phyloP scores from a whole-genome alignment of 2,113 vertebrate species.

The Marcusenius ussheri region DNA sequence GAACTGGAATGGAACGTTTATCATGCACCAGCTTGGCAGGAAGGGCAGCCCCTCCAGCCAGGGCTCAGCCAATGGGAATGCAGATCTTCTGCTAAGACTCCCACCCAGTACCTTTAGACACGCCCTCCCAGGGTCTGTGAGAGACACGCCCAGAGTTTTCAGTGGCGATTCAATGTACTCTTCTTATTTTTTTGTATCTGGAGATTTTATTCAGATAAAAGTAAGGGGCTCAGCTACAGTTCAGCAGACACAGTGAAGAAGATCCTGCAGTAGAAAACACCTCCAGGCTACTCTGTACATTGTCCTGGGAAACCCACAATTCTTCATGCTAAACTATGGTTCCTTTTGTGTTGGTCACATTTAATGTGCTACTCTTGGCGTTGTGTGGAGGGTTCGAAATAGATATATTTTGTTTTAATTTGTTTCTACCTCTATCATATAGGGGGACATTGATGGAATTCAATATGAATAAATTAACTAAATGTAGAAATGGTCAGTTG shows the following conservation, averaged over 20 bases:
- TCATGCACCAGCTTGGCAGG: background rate
- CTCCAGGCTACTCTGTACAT: background rate
- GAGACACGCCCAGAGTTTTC: background rate
- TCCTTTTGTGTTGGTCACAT: slow-evolving; percentile 7
- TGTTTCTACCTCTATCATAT: slow-evolving; percentile 20
- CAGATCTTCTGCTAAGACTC: background rate
- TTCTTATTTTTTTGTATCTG: background rate
- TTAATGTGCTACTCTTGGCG: background rate
- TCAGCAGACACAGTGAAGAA: background rate
- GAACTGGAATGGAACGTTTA: background rate
- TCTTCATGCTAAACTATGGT: background rate
- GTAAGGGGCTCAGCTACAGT: background rate
- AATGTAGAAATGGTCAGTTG: background rate
- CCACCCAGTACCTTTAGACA: background rate
- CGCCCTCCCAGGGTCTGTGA: background rate
- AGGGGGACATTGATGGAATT: slow-evolving; percentile 15
- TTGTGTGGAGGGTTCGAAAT: background rate
- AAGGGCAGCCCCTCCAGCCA: background rate
- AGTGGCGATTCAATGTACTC: background rate
- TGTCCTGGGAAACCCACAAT: background rate
- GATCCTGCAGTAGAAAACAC: background rate
- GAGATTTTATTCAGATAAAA: slow-evolving; percentile 1
- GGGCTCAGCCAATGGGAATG: background rate
- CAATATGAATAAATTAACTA: slow-evolving; percentile 10
- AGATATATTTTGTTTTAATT: slow-evolving; percentile 16